Evolutionary conservation across 1,140 invertebrate genomes (phyloP), one percentile per base, ranked within the genome.

Genomic region (Neotoxoptera formosana): DNA sequence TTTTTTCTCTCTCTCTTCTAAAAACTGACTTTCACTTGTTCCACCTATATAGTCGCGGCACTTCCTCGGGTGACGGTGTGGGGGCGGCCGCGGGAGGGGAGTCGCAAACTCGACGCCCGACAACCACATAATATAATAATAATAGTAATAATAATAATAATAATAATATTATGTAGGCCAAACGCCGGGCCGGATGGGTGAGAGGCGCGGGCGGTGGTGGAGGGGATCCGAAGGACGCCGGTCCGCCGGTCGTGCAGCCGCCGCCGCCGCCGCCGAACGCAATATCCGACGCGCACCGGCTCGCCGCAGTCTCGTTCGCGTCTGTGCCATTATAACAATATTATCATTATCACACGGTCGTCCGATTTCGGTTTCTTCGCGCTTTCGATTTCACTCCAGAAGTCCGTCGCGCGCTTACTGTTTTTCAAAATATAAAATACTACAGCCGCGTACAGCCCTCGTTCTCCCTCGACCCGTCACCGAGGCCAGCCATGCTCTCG

Each of bases 11-110:
- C n/a, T 87, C 48, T 48, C n/a, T 48, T 87, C 14, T 48, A 17
- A 21, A n/a, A 87, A 30, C 9, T 14, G 20, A 89, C 87, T 89
- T 89, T 89, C 87, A 89, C 87, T 89, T 25, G 30, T 89, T 53
- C 87, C n/a, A 36, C 8, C 17, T 25, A 4, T 83, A 83, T 23
- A 11, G 17, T 11, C n/a, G 17, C 30, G 25, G 60, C 20, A 36
- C 81, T 83, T 83, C 81, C 81, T 83, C 60, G 60, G 60, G 34
- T 21, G 76, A 81, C 76, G 17, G 34, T 23, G 36, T 36, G 81
- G 36, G 36, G n/a, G 81, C 81, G 81, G 21, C 23, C 34, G 2
- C 7, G 81, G 34, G 81, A 11, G 81, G 81, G 36, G 36, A 34
- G 81, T 83, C 81, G 34, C 81, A 41, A 83, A 86, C 84, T 11